Base-by-base conservation (phyloP, 2,888 invertebrate species). In the Barypeithes pellucidus region DNA sequence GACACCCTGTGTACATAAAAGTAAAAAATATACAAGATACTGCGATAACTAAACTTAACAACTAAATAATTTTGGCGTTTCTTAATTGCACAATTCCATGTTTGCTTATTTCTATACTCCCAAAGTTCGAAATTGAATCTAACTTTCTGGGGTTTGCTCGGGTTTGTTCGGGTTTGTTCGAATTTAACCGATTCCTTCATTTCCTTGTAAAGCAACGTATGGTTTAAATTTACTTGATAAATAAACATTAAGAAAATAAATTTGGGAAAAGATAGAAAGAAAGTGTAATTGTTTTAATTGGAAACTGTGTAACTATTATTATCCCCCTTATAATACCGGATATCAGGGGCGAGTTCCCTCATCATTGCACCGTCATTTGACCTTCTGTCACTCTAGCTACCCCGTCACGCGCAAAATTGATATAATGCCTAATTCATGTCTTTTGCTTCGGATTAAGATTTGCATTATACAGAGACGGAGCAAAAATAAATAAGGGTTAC, bases 401-500 rank as follows among this genome's bases (percentile, higher is more conserved):
- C 81, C 82, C 80, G 84, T 84, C 86, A 85, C 81, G 86, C 85
- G 83, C 85, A 82, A 85, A 86, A 86, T 86, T 85, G 84, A 86
- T 85, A 85, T 85, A 85, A 85, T 85, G 84, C 83, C 81, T 84
- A 84, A 85, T 85, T 84, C 84, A 83, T 85, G 83, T 84, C 82
- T 81, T 82, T 84, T 81, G 79, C 81, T 82, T 33, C 70, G 74
- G 70, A 74, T 74, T 74, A 74, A 74, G 74, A 74, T 74, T 71
- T 65, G 52, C 71, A 67, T 71, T 75, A 75, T 57, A 43, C 50
- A 41, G 39, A 54, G 47, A 65, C 45, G 71, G 59, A 20, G 33
- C 61, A 45, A 72, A 76, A 80, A 81, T 80, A 81, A 79, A 77
- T 71, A 79, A 74, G 75, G 75, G 75, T 67, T 61, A 54, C 70